A percentile compares a stretch with the other conserved stretches of the same genome.
phyloP scores from a whole-genome alignment of 2,888 invertebrate species.

The Cephus spinipes region DNA sequence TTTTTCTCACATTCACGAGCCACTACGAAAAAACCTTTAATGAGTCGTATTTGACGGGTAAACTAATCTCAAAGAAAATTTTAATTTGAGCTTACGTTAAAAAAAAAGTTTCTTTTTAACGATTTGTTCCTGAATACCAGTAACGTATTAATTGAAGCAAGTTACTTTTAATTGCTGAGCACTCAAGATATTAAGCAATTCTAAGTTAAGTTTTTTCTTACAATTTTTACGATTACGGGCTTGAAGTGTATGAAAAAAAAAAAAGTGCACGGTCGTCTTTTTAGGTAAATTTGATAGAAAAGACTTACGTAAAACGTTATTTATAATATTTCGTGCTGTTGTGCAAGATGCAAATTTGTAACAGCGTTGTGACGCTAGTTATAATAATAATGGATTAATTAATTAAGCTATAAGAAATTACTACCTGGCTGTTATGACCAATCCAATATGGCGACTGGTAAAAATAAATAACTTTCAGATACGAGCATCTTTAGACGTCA shows the following conservation, averaged over 20 bases:
- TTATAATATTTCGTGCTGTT: not conserved
- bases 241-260: not conserved
- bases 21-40: not conserved
- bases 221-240: not conserved
- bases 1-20: not conserved
- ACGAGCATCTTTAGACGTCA: not conserved
- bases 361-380: not conserved
- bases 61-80: not conserved
- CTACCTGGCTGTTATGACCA: not conserved
- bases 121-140: not conserved
- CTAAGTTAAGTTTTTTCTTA: not conserved
- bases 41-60: not conserved
- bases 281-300: not conserved
- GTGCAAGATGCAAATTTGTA: not conserved
- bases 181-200: not conserved
- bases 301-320: not conserved
- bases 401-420: not conserved
- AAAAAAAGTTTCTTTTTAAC: not conserved
- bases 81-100: not conserved
- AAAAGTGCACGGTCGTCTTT: not conserved
- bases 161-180: constrained; percentile 42
- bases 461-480: not conserved
- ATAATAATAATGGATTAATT: not conserved
- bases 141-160: constrained; percentile 40
- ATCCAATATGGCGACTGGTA: not conserved